A percentile compares a stretch with the other conserved stretches of the same genome.
Evolutionary conservation across 2,113 vertebrate species (phyloP).

Genomic region (Osmerus mordax): DNA sequence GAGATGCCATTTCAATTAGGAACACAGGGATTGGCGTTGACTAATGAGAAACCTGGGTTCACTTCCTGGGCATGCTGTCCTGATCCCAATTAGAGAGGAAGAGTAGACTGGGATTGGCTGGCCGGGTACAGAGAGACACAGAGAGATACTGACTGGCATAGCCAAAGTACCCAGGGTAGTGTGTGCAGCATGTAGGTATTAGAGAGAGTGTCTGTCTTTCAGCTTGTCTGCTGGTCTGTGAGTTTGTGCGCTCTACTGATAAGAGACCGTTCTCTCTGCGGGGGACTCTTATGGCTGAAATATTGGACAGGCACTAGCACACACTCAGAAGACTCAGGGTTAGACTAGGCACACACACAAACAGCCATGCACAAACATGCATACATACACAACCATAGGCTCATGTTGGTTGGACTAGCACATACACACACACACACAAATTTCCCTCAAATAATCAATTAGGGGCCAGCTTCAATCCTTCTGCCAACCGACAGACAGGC

Average conservation of each 20-base stretch:
- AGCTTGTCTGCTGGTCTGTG: too few species aligned
- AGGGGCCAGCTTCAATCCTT: background rate
- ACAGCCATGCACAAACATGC: too few species aligned
- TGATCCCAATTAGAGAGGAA: conserved; percentile 1
- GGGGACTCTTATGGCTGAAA: background rate
- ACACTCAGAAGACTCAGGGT: background rate
- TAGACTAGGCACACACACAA: too few species aligned
- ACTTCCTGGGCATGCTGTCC: background rate
- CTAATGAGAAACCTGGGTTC: conserved; percentile 1
- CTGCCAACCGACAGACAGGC: background rate
- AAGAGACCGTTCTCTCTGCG: background rate
- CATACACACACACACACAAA: background rate
- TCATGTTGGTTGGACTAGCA: too few species aligned
- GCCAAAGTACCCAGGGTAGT: background rate
- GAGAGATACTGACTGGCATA: background rate
- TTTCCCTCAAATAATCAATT: background rate
- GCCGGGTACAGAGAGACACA: background rate
- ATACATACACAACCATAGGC: too few species aligned
- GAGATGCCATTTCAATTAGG: conserved; percentile 1
- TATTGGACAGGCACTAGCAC: background rate
- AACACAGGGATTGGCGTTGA: background rate
- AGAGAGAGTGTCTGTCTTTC: background rate
- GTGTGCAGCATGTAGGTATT: background rate
- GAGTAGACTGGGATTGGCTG: background rate
- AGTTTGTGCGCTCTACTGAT: too few species aligned